Evolutionary conservation across 2,797 vertebrate genomes (phyloP), one percentile per base, ranked within the genome.

Genomic region (Muraenolepis orangiensis): DNA sequence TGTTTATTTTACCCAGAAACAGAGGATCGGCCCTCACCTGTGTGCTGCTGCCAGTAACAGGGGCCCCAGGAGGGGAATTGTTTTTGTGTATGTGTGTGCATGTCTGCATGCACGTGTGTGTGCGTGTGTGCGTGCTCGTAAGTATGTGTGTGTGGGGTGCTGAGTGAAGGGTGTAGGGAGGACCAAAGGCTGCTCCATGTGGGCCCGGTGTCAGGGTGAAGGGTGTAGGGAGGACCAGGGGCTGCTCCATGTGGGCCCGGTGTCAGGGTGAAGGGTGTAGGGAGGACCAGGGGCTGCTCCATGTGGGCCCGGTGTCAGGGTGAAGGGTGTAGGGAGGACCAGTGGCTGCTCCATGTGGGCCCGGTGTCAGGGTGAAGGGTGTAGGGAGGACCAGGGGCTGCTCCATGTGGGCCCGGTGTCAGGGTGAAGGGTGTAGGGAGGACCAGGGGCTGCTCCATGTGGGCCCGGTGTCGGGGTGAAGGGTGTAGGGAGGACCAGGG

Each of bases 1-100:
- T 95, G 91, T 85, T 94, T 95, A 93, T 95, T 95, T 94, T 94
- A 91, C 80, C 84, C 90, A 85, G 87, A 91, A 88, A 90, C 92
- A 91, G 93, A 92, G 90, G 90, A 92, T 90, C 84, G 78, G 86
- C 74, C 78, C 85, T 90, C 91, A 95, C 95, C 94, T 93, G 87
- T 74, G 87, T 86, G 81, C 83, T 79, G 85, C 40, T 16, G 1
- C 13, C 40, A 46, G 42, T 46, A 18, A 18, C 16, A 20, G 42
- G 42, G 42, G 42, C 42, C 42, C 42, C 40, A 46, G 42, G 42
- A 46, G 42, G 16, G 14, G 42, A 46, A 18, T 88, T 77, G 73
- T 74, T 81, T 70, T 75, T 66, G 69, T 78, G 79, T 74, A 8
- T 34, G 32, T 34, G 32, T 34, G 32, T 34, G 2, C 16, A 0